A percentile compares a stretch with the other conserved stretches of the same genome.
Evolutionary conservation across 2,113 vertebrate species (phyloP).

Genomic region (Petrocephalus microphthalmus): DNA sequence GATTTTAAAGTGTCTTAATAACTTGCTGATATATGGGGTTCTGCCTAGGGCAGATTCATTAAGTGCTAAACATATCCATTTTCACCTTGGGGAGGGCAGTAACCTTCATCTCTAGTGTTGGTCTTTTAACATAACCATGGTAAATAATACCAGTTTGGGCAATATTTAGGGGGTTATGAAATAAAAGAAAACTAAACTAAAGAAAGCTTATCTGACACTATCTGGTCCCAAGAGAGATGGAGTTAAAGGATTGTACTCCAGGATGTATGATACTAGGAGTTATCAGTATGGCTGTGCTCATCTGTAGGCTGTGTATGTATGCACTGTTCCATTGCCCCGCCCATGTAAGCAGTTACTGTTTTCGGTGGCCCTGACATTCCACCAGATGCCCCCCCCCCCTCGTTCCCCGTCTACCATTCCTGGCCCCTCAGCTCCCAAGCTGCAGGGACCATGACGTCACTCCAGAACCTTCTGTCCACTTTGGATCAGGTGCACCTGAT

Average conservation of each 20-base stretch:
- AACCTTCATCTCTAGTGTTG: slow-evolving; percentile 64
- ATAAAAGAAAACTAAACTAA: background rate
- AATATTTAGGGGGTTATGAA: background rate
- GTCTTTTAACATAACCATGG: slow-evolving; percentile 68
- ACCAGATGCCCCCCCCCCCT: background rate
- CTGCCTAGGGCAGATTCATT: slow-evolving; percentile 62
- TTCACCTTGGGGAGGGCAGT: slow-evolving; percentile 69
- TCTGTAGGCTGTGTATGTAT: background rate
- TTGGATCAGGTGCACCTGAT: background rate
- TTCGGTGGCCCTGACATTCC: slow-evolving; percentile 5
- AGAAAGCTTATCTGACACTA: background rate
- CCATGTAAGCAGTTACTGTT: slow-evolving; percentile 17
- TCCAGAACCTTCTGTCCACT: background rate
- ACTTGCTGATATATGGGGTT: slow-evolving; percentile 72
- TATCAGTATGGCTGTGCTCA: background rate
- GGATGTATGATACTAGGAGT: background rate
- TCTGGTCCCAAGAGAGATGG: background rate
- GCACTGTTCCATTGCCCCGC: background rate
- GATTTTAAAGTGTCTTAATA: slow-evolving; percentile 78
- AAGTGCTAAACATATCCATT: slow-evolving; percentile 71
- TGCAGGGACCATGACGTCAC: slow-evolving; percentile 10
- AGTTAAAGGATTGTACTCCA: background rate
- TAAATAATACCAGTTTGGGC: slow-evolving; percentile 58
- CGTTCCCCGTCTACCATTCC: slow-evolving; percentile 9
- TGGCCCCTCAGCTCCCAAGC: background rate